Conservation (phyloP, 2,797 vertebrate genomes). For the Steatocranus sp. region DNA sequence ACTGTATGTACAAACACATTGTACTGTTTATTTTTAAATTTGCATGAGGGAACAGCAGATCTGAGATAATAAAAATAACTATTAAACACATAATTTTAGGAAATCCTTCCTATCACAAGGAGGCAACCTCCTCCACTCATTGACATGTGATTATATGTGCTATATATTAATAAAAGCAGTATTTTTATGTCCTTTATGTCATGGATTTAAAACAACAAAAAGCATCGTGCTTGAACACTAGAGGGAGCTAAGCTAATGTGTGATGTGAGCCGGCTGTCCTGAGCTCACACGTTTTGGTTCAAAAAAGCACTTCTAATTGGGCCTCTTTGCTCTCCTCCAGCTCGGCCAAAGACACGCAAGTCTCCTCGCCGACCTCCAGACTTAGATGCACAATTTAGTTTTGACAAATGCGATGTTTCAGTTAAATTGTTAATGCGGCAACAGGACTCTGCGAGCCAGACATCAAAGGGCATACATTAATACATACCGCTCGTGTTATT, state of each 20-base stretch:
- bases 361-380: conserved; percentile 45
- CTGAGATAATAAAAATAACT: neutral
- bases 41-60: neutral
- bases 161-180: neutral
- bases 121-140: neutral
- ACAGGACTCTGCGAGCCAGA: conserved; percentile 63
- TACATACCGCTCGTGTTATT: conserved; percentile 68
- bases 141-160: neutral
- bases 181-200: neutral
- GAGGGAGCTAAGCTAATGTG: conserved; percentile 93
- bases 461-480: conserved; percentile 80
- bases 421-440: conserved; percentile 77
- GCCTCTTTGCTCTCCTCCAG: conserved; percentile 52
- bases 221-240: conserved; percentile 73
- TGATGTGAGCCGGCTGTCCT: conserved; percentile 58
- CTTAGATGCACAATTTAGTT: conserved; percentile 69
- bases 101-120: neutral
- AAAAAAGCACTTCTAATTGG: conserved; percentile 78
- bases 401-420: conserved; percentile 78
- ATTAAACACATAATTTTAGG: neutral
- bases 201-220: neutral
- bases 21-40: neutral
- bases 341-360: conserved; percentile 38
- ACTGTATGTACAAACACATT: neutral
- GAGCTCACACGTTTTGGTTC: conserved; percentile 58